Percentiles rank a stretch among this genome's conserved stretches.
Conservation (phyloP, 2,888 invertebrate species). For the Luffia ferchaultella region DNA sequence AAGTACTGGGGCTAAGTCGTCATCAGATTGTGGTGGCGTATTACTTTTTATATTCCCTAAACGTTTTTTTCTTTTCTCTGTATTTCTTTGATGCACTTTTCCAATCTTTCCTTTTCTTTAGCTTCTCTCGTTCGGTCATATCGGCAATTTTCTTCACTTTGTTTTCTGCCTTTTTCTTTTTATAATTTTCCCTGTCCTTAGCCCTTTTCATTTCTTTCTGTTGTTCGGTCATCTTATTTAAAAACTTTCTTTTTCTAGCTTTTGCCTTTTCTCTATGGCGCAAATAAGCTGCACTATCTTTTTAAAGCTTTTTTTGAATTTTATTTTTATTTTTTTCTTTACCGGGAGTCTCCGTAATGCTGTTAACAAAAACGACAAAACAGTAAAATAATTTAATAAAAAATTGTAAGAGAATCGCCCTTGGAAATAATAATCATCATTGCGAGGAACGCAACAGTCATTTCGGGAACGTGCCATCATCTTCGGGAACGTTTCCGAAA, state of each 20-base stretch:
- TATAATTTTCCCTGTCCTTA: constrained; percentile 19
- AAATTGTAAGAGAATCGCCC: too few relatives aligned
- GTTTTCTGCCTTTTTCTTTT: constrained; percentile 11
- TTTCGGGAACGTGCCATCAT: background rate
- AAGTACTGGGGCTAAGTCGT: background rate
- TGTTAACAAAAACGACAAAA: background rate
- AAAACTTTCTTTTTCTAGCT: constrained; percentile 19
- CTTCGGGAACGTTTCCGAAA: constrained; percentile 2
- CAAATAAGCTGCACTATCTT: constrained; percentile 16
- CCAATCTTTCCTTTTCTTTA: constrained; percentile 5
- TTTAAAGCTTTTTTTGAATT: constrained; percentile 11
- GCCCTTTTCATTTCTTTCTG: constrained; percentile 18
- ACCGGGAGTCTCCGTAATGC: background rate
- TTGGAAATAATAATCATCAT: too few relatives aligned
- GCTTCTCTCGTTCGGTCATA: constrained; percentile 9
- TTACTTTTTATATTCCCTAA: background rate
- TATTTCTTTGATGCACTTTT: constrained; percentile 4
- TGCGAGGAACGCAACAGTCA: too few relatives aligned
- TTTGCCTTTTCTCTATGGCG: constrained; percentile 18
- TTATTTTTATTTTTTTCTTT: constrained; percentile 11
- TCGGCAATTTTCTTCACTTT: constrained; percentile 6
- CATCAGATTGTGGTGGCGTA: background rate
- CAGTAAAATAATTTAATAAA: too few relatives aligned
- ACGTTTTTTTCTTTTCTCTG: constrained; percentile 4
- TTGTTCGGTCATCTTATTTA: constrained; percentile 19